A percentile compares a stretch with the other conserved stretches of the same genome.
phyloP scores from a whole-genome alignment of 1,140 invertebrate species.

The Calycopis cecrops region DNA sequence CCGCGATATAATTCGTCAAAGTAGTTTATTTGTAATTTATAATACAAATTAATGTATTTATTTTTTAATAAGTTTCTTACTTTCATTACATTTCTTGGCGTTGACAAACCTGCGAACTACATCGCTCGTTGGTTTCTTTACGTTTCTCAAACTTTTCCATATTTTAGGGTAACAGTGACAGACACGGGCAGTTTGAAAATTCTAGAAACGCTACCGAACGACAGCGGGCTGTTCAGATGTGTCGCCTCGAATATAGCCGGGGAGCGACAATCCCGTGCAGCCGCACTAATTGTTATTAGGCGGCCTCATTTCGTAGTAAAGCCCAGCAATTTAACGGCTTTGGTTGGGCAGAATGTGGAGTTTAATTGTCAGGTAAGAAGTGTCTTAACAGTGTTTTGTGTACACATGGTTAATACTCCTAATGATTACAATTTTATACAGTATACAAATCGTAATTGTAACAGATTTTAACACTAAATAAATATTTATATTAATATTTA shows the following conservation, averaged over 20 bases:
- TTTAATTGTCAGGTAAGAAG: slow-evolving; percentile 68
- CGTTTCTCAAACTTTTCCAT: no score
- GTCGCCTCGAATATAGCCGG: slow-evolving; percentile 91
- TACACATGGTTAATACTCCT: background rate
- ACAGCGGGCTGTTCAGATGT: slow-evolving; percentile 91
- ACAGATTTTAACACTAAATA: no score
- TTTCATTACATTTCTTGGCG: no score
- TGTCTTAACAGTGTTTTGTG: no score
- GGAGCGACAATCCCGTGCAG: slow-evolving; percentile 83
- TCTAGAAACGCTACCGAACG: slow-evolving; percentile 85
- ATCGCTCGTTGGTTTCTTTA: no score
- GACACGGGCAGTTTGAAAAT: slow-evolving; percentile 91
- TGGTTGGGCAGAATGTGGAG: slow-evolving; percentile 70
- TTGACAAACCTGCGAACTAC: no score
- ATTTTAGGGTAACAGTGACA: slow-evolving; percentile 73
- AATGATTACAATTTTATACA: background rate
- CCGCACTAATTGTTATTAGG: slow-evolving; percentile 84
- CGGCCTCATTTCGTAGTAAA: slow-evolving; percentile 71
- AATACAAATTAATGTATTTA: no score
- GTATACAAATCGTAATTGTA: no score
- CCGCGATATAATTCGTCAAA: no score
- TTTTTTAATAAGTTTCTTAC: no score
- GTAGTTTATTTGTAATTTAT: no score
- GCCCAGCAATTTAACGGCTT: slow-evolving; percentile 61
- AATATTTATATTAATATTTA: no score